phyloP scores from a whole-genome alignment of 2,888 invertebrate species.

The Nudaria mundana region DNA sequence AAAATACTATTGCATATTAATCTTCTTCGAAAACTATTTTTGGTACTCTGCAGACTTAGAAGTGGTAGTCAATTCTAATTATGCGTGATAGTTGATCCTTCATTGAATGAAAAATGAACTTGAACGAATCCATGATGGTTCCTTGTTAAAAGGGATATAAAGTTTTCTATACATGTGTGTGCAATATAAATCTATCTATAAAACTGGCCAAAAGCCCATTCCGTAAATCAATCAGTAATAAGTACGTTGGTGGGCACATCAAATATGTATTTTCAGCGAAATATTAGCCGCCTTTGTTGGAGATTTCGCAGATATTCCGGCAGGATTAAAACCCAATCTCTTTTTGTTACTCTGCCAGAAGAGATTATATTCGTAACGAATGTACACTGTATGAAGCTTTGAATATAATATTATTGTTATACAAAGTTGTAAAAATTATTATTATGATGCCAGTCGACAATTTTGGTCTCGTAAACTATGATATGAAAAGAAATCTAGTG shows the following conservation, averaged over 20 bases:
- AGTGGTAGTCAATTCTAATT: constrained; percentile 4
- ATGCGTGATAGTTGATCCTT: no score
- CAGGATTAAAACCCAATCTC: constrained; percentile 61
- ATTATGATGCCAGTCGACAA: constrained; percentile 29
- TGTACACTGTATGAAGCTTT: constrained; percentile 36
- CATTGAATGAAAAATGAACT: no score
- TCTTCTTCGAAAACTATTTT: constrained; percentile 9
- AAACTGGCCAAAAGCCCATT: constrained; percentile 30
- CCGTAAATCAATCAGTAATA: constrained; percentile 46
- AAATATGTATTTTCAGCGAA: constrained; percentile 47
- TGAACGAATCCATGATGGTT: no score
- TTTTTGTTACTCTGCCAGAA: constrained; percentile 58
- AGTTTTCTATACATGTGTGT: no score
- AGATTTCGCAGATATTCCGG: constrained; percentile 49
- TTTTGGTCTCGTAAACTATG: constrained; percentile 33
- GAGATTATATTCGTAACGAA: constrained; percentile 48
- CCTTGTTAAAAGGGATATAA: no score
- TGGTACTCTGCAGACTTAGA: constrained; percentile 21
- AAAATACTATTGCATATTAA: constrained; percentile 6
- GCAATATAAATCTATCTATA: no score
- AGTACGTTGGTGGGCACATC: constrained; percentile 37
- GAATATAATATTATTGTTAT: constrained; percentile 39
- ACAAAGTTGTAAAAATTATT: constrained; percentile 41
- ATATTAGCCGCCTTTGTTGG: constrained; percentile 43
- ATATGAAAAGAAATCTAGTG: constrained; percentile 23